Base-by-base conservation (phyloP, 2,888 invertebrate species). In the Eudiplozoon nipponicum region DNA sequence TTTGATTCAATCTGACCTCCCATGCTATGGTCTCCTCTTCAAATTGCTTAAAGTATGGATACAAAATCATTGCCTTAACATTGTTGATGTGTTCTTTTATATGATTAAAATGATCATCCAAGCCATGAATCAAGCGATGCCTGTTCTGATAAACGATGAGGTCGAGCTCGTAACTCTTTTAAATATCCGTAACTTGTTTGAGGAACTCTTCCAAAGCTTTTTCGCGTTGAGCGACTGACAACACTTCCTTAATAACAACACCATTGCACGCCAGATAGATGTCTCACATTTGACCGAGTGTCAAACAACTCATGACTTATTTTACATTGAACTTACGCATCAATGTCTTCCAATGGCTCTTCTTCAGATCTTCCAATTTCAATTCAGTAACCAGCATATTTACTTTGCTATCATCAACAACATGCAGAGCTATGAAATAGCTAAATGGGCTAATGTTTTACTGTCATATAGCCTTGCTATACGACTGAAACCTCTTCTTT, bases 81-180 rank as follows among this genome's bases (percentile, higher is more conserved):
- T 84, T 86, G 65, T 94, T 94, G 45, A 94, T 94, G 60, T 94
- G 90, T 53, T 94, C 94, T 58, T 94, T 94, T 9, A 98, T 78
- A 64, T 90, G 94, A 61, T 80, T 90, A 62, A 98, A 98, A 11
- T 98, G 66, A 60, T 98, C 94, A 59, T 98, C 94, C 94, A 94
- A 98, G 22, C 94, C 90, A 45, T 84, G 68, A 54, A 98, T 94
- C 48, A 98, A 69, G 52, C 77, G 72, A 56, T 90, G 90, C 58
- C 94, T 94, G 62, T 76, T 84, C 61, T 98, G 94, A 59, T 94
- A 98, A 63, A 81, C 84, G 49, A 94, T 76, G 51, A 98, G 62
- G 54, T 98, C 94, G 48, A 98, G 64, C 53, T 86, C 81, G 57
- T 90, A 98, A 47, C 73, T 77, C 58, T 84, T 81, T 94, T 94